Evolutionary conservation across 2,797 vertebrate species (phyloP).

Genomic region (Acanthurus tractus): DNA sequence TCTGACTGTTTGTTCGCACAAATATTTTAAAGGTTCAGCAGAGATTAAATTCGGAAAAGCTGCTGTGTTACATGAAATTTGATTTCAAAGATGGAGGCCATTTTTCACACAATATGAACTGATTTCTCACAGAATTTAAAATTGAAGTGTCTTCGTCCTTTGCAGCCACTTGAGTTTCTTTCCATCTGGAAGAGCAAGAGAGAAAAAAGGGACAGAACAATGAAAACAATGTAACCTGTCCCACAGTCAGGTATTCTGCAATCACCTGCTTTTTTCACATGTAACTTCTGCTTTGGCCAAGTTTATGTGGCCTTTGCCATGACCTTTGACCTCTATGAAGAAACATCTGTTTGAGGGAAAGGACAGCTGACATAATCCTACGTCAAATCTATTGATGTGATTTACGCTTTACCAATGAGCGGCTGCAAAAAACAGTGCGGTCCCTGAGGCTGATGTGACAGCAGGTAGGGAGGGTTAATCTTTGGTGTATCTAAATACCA

Average conservation of each 20-base stretch:
- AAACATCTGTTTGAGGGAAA: constrained; percentile 81
- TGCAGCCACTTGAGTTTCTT: constrained; percentile 1
- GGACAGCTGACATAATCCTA: constrained; percentile 68
- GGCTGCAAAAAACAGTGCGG: constrained; percentile 23
- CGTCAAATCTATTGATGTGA: constrained; percentile 63
- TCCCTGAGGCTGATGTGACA: constrained; percentile 22
- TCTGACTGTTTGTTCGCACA: not conserved
- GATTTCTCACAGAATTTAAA: too few relatives aligned
- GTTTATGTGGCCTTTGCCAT: constrained; percentile 72
- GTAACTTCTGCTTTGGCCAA: constrained; percentile 72
- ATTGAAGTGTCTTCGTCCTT: constrained; percentile 1
- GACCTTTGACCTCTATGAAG: constrained; percentile 64
- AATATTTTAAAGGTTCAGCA: constrained; percentile 22
- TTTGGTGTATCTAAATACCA: not conserved
- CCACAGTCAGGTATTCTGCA: constrained; percentile 46
- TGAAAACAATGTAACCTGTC: constrained; percentile 51
- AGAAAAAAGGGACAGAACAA: constrained; percentile 31
- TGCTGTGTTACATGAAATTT: constrained; percentile 27
- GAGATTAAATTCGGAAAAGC: constrained; percentile 30
- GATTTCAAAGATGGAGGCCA: not conserved
- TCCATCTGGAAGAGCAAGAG: constrained; percentile 65
- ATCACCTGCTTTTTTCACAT: constrained; percentile 70
- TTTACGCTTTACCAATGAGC: constrained; percentile 59
- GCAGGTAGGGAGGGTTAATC: not conserved
- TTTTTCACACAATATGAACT: not conserved